Evolutionary conservation across 2,113 vertebrate genomes (phyloP).

Genomic region (Cheirogaleus medius): DNA sequence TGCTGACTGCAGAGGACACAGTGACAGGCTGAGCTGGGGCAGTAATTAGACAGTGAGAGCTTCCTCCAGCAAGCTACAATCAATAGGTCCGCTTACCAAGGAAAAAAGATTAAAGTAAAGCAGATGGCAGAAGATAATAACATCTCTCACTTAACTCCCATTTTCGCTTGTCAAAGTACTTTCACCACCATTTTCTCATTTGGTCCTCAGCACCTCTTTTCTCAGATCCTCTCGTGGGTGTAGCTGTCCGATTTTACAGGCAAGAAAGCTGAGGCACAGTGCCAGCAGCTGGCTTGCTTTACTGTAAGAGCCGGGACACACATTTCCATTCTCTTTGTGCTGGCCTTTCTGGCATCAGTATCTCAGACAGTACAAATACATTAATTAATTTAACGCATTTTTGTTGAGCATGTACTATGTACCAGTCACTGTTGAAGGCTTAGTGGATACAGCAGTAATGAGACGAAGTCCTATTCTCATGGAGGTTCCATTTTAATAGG

Average conservation of each 20-base stretch:
- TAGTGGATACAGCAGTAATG: neutral
- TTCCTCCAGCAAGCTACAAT: constrained; percentile 73
- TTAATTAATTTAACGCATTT: neutral
- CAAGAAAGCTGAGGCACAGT: neutral
- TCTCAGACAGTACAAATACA: neutral
- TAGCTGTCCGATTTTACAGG: neutral
- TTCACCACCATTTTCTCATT: constrained; percentile 15
- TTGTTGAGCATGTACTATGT: neutral
- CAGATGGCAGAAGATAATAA: constrained; percentile 66
- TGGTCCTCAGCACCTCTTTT: neutral
- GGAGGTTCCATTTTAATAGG: neutral
- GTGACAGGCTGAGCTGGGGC: constrained; percentile 69
- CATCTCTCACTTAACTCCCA: constrained; percentile 62
- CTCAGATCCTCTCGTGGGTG: neutral
- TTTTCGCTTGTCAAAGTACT: constrained; percentile 57
- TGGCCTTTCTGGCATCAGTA: neutral
- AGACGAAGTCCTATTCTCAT: neutral
- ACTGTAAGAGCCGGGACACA: neutral
- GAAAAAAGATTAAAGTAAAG: constrained; percentile 66
- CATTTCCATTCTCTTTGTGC: neutral
- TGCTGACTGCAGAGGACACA: constrained; percentile 71
- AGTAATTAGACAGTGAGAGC: constrained; percentile 77
- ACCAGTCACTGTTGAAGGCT: neutral
- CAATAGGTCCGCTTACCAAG: constrained; percentile 67
- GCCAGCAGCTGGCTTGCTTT: neutral